Base-by-base conservation (phyloP, 2,888 invertebrate genomes). In the Coelogynopora nodosa region DNA sequence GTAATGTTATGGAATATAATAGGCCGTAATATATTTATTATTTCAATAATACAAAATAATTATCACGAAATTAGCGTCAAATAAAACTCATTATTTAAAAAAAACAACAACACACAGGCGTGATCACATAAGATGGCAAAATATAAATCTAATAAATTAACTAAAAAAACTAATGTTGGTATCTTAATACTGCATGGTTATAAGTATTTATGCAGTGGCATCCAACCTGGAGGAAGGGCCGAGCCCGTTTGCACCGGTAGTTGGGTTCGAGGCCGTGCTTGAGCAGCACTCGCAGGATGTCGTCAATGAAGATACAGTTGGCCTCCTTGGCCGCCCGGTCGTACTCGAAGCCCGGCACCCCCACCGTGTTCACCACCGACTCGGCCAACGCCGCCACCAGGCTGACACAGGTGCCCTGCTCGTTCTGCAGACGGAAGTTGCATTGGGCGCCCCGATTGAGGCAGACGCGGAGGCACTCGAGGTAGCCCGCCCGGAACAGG, bases 261-360 rank as follows among this genome's bases (percentile, higher is more conserved):
- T 92, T 93, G 1, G 92, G 94, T 92, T 95, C 94, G 86, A 95
- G 92, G 30, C 94, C 94, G 90, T 94, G 94, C 89, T 94, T 94
- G 84, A 95, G 91, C 88, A 95, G 91, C 67, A 94, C 93, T 23
- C 91, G 93, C 88, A 95, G 92, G 87, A 95, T 93, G 90, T 94
- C 94, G 89, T 94, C 94, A 85, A 95, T 94, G 90, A 95, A 94
- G 88, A 94, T 90, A 88, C 91, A 91, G 89, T 87, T 88, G 23
- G 67, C 28, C n/a, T 80, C 29, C 83, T 89, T 88, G 0, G 83
- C 67, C 23, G 94, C 89, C 94, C 94, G 67, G 67, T 84, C 74
- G 84, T 84, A 80, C 89, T 93, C 93, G 89, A 94, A 93, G 49
- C 87, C 86, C 91, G 94, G 94, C 90, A 94, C 94, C 84, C 93